Base-by-base conservation (phyloP, 2,888 invertebrate species). In the Erynnis tages region DNA sequence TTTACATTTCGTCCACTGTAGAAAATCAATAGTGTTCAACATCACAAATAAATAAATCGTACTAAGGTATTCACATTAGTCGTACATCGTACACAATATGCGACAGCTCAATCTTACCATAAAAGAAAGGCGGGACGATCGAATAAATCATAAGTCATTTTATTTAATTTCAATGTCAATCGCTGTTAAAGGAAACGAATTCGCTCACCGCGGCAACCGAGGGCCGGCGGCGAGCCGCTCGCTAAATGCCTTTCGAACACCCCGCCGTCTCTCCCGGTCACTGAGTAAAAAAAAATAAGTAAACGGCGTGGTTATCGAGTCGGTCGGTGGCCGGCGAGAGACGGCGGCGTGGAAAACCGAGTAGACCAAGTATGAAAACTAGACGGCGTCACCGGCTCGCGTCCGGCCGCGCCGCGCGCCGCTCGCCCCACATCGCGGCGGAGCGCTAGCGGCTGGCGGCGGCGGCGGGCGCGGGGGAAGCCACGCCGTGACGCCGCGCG, bases 31-130 rank as follows among this genome's bases (percentile, higher is more conserved):
- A 67, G 82, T 85, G 85, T 86, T 87, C 82, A 88, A 89, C 87
- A 89, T 89, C 86, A 88, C 88, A 88, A 89, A 89, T 89, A 88
- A 89, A 88, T 89, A 84, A 88, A 86, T 86, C 87, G 81, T 82
- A 84, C 85, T 87, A 87, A 86, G 83, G 82, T 87, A 84, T 84
- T 82, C 82, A 88, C 85, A 80, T 79, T 75, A 74, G 71, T 77
- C 79, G 83, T 85, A 83, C 79, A 82, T 72, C 72, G 80, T 83
- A 83, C 81, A 85, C 73, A 82, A 78, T 78, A 84, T 81, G 79
- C 78, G 82, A 81, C 78, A 82, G 76, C 73, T 76, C 81, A 80
- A 78, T 82, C 79, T 82, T 78, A 85, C 79, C 79, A 79, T 74
- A 79, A 81, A 82, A 77, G 71, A 82, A 86, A 84, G 85, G 83